These are phyloP conservation scores for Sphenopsis melanotis DNA, from an alignment of 2,797 vertebrate species.

Conservation along the genomic window DNA sequence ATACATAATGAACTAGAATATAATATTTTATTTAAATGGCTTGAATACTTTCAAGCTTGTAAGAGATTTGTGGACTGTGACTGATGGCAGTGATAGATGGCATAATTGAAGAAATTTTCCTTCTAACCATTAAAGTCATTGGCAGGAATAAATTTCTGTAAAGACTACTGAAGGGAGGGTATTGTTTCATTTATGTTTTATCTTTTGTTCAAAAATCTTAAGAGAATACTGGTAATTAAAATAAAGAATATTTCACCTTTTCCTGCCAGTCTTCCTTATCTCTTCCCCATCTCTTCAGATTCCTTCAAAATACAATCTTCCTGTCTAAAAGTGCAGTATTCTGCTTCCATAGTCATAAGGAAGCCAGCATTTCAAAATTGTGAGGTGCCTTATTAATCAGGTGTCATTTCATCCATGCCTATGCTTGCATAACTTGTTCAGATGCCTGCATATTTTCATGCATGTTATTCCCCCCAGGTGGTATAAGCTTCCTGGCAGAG, in stretches of 20 bases:
- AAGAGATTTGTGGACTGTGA: background rate
- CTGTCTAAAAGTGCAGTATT: background rate
- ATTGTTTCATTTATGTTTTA: background rate
- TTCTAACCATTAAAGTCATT: background rate
- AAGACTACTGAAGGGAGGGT: background rate
- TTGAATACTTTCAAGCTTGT: background rate
- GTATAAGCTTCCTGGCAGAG: background rate
- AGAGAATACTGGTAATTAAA: slow-evolving; percentile 1
- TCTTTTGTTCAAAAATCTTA: background rate
- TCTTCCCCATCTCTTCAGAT: background rate
- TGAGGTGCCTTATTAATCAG: background rate
- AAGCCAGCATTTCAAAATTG: background rate
- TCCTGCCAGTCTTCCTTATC: background rate
- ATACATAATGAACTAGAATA: background rate
- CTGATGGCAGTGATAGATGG: background rate
- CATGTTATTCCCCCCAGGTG: background rate
- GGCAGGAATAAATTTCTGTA: background rate
- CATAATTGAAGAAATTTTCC: background rate
- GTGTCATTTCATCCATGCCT: background rate
- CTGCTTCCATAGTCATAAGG: background rate
- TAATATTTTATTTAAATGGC: background rate
- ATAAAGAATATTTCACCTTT: background rate
- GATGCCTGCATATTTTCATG: slow-evolving; percentile 26
- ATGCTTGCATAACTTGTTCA: background rate
- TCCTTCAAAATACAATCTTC: background rate